These are phyloP conservation scores for Saccopteryx leptura DNA, from an alignment of 2,113 vertebrate species.

Conservation along the genomic window DNA sequence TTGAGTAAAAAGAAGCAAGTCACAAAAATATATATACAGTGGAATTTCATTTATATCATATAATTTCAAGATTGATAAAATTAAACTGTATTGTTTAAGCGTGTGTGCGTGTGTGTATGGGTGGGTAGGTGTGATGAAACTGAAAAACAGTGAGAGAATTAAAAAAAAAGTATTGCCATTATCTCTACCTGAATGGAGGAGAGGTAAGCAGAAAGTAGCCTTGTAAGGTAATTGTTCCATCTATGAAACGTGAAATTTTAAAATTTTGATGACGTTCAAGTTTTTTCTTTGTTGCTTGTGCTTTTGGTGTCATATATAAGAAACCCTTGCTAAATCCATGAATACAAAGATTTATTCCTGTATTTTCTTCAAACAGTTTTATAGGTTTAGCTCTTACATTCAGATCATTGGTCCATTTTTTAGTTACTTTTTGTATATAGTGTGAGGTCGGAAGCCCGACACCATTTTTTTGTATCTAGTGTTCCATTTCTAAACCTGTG, in stretches of 20 bases:
- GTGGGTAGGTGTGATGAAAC: background rate
- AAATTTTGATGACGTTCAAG: background rate
- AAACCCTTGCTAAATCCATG: background rate
- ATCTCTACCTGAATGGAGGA: background rate
- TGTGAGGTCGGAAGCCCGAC: background rate
- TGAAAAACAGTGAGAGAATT: background rate
- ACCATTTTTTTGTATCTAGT: background rate
- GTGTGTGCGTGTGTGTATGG: background rate
- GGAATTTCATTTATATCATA: background rate
- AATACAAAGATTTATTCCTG: background rate
- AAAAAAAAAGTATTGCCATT: background rate
- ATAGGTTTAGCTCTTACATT: background rate
- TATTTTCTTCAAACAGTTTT: conserved; percentile 1
- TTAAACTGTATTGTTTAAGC: background rate
- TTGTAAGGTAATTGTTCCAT: background rate
- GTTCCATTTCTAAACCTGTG: background rate
- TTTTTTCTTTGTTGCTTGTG: background rate
- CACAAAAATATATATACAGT: background rate
- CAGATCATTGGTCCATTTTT: background rate
- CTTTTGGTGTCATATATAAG: background rate
- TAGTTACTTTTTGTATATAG: background rate
- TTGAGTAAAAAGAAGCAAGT: conserved; percentile 11
- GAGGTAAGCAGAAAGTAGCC: background rate
- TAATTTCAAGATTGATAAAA: background rate
- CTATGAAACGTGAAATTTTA: background rate